phyloP scores from a whole-genome alignment of 2,888 invertebrate genomes.

The Dolichomitus sp. region DNA sequence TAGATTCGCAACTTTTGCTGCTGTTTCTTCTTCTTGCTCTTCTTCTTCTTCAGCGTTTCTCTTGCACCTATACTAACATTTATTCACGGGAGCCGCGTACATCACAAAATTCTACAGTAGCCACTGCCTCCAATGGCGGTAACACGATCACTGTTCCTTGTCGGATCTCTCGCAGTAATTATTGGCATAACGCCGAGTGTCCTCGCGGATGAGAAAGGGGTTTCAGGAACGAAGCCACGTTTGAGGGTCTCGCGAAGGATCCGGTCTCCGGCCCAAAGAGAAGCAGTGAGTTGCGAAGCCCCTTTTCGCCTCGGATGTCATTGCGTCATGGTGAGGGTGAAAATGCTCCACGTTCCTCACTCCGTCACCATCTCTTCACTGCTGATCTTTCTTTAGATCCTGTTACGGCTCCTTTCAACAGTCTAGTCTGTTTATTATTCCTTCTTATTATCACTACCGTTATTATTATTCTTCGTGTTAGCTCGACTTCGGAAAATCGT shows the following conservation, averaged over 20 bases:
- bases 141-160: conserved; percentile 66
- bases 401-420: conserved; percentile 69
- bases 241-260: conserved; percentile 62
- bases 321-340: conserved; percentile 63
- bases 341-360: conserved; percentile 58
- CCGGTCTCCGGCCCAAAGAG: conserved; percentile 50
- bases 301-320: conserved; percentile 80
- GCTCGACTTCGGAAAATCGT: background rate
- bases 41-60: background rate
- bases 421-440: conserved; percentile 66
- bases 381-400: conserved; percentile 69
- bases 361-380: conserved; percentile 42
- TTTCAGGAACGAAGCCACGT: conserved; percentile 61
- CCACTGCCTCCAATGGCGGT: conserved; percentile 63
- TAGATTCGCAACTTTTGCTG: conserved; percentile 21
- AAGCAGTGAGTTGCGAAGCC: conserved; percentile 62
- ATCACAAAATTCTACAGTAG: conserved; percentile 45
- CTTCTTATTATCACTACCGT: conserved; percentile 52
- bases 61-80: conserved; percentile 11
- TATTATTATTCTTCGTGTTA: conserved; percentile 35
- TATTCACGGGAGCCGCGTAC: conserved; percentile 29
- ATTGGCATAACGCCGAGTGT: conserved; percentile 64
- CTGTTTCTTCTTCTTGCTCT: conserved; percentile 15
- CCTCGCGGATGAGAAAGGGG: conserved; percentile 68
- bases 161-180: conserved; percentile 63